phyloP scores from a whole-genome alignment of 1,140 invertebrate species.

The Sycophila sp. region DNA sequence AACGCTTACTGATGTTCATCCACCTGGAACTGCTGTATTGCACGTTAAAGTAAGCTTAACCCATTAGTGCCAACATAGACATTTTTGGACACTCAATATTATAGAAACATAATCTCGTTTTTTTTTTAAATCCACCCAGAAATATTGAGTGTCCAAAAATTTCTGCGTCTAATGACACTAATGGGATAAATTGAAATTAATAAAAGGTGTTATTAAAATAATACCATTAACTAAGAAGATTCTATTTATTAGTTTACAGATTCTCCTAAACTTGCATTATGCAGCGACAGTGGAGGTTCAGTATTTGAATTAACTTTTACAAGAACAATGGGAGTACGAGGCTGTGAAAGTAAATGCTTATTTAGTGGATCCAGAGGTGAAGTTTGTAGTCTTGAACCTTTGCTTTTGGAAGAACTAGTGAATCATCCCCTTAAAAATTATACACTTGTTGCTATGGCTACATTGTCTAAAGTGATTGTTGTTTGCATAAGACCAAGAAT shows the following conservation, averaged over 20 bases:
- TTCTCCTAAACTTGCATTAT: constrained; percentile 79
- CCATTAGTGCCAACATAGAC: too few relatives aligned
- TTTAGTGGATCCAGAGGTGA: constrained; percentile 95
- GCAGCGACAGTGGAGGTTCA: constrained; percentile 95
- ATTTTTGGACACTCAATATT: too few relatives aligned
- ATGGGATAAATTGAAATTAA: too few relatives aligned
- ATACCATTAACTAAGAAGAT: not conserved
- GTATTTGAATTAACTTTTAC: constrained; percentile 96
- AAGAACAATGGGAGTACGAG: constrained; percentile 86
- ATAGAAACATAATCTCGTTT: too few relatives aligned
- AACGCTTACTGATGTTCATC: constrained; percentile 85
- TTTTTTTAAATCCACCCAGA: too few relatives aligned
- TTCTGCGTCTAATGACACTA: too few relatives aligned
- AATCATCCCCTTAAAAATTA: constrained; percentile 79
- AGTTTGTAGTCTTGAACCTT: constrained; percentile 88
- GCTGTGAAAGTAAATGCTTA: constrained; percentile 87
- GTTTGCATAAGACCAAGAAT: constrained; percentile 84
- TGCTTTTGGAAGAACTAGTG: constrained; percentile 76
- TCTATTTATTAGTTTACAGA: constrained; percentile 75
- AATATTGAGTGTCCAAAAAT: too few relatives aligned
- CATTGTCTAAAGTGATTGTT: constrained; percentile 90
- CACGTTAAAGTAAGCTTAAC: constrained; percentile 79
- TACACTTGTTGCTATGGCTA: constrained; percentile 90
- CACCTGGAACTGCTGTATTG: constrained; percentile 86
- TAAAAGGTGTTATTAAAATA: not conserved